phyloP scores from a whole-genome alignment of 2,113 vertebrate species.

The Excalfactoria chinensis region DNA sequence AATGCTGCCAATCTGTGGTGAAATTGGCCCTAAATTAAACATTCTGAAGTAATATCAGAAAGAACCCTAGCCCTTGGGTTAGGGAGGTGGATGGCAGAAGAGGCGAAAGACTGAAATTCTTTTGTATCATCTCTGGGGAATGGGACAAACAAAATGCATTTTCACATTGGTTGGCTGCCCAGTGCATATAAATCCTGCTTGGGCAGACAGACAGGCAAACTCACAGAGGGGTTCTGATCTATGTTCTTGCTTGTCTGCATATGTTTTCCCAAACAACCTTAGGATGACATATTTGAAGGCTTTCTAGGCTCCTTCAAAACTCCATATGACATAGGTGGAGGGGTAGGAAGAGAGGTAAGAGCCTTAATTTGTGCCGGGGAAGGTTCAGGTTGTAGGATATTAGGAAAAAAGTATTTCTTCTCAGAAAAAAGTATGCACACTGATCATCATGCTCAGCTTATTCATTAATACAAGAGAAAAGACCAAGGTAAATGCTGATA shows the following conservation, averaged over 20 bases:
- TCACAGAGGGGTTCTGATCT: neutral
- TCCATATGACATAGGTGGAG: neutral
- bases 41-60: neutral
- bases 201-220: neutral
- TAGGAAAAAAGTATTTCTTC: no score
- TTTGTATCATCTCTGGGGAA: neutral
- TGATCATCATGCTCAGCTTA: neutral
- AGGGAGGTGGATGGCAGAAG: neutral
- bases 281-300: neutral
- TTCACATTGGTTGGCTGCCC: neutral
- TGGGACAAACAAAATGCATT: neutral
- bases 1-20: neutral
- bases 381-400: no score
- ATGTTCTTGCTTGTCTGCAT: neutral
- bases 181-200: neutral
- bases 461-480: neutral
- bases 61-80: neutral
- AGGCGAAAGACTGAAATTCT: neutral
- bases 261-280: neutral
- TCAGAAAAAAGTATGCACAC: no score
- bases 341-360: no score
- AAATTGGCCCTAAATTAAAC: conserved; percentile 11
- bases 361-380: no score
- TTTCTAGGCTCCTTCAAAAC: neutral
- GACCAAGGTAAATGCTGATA: neutral